Evolutionary conservation across 2,797 vertebrate genomes (phyloP).

Genomic region (Columba guinea): DNA sequence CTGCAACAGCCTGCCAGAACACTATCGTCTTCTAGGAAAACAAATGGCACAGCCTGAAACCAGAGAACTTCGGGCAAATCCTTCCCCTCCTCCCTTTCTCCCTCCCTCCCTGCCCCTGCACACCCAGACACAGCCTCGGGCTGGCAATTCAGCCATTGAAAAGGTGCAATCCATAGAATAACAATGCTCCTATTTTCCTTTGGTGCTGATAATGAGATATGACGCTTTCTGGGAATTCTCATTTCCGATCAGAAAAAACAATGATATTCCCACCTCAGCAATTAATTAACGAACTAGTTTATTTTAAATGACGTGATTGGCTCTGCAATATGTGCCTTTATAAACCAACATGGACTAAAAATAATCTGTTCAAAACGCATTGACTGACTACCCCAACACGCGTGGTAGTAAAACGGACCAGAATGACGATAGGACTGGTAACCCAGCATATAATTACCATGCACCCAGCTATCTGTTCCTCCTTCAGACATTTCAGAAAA

Average conservation of each 20-base stretch:
- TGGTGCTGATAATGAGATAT: not conserved
- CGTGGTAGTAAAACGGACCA: fast-evolving
- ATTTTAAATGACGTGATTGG: not conserved
- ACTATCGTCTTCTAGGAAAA: not conserved
- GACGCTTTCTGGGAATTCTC: not conserved
- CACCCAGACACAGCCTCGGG: not conserved
- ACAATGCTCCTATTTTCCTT: not conserved
- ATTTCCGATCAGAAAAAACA: not conserved
- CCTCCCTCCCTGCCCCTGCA: not conserved
- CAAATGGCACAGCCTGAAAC: not conserved
- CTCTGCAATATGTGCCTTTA: not conserved
- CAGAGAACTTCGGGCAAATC: not conserved
- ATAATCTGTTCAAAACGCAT: fast-evolving
- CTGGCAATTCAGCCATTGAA: not conserved
- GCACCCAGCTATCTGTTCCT: not conserved
- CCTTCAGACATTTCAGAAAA: not conserved
- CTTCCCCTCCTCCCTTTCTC: too few relatives aligned
- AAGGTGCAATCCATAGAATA: not conserved
- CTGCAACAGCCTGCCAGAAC: not conserved
- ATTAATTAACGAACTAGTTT: not conserved
- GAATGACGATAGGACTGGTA: fast-evolving
- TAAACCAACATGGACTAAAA: not conserved
- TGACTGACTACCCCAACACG: not conserved
- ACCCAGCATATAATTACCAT: not conserved
- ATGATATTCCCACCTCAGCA: not conserved